Conservation (phyloP, 1,140 invertebrate genomes). For the Macrotrachela quadricornifera region DNA sequence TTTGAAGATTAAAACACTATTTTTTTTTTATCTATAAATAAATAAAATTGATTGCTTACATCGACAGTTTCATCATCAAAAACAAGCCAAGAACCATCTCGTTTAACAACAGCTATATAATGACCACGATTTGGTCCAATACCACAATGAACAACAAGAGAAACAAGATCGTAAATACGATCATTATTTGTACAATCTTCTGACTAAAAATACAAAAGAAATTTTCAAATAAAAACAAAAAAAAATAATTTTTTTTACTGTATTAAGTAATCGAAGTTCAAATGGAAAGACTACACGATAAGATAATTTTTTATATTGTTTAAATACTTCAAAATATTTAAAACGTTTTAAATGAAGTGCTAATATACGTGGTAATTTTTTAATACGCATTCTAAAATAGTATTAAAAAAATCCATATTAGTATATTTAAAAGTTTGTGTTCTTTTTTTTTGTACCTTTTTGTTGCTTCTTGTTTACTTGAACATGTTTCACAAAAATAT, state of each 20-base stretch:
- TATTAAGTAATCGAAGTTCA: slow-evolving; percentile 88
- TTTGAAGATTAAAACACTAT: no score
- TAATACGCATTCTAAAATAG: slow-evolving; percentile 67
- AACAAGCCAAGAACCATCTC: slow-evolving; percentile 90
- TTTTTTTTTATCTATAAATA: no score
- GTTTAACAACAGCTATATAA: slow-evolving; percentile 98
- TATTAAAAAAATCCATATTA: slow-evolving; percentile 3
- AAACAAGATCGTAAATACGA: slow-evolving; percentile 86
- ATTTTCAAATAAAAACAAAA: no score
- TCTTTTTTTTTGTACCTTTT: slow-evolving; percentile 33
- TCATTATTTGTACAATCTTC: slow-evolving; percentile 93
- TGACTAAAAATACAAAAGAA: slow-evolving; percentile 23
- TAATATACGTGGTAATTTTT: slow-evolving; percentile 87
- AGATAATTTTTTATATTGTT: slow-evolving; percentile 91
- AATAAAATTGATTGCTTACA: slow-evolving; percentile 39
- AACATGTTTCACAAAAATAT: slow-evolving; percentile 97
- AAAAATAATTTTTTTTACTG: slow-evolving; percentile 40
- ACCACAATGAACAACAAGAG: slow-evolving; percentile 96
- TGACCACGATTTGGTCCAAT: slow-evolving; percentile 94
- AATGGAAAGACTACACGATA: slow-evolving; percentile 94
- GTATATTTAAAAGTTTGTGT: background rate
- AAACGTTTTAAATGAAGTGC: slow-evolving; percentile 93
- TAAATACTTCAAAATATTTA: slow-evolving; percentile 97
- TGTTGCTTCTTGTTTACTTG: slow-evolving; percentile 92
- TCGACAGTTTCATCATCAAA: slow-evolving; percentile 99